Percentiles rank a stretch among this genome's conserved stretches.
phyloP scores from a whole-genome alignment of 2,888 invertebrate genomes.

The Amphipoea lucens region DNA sequence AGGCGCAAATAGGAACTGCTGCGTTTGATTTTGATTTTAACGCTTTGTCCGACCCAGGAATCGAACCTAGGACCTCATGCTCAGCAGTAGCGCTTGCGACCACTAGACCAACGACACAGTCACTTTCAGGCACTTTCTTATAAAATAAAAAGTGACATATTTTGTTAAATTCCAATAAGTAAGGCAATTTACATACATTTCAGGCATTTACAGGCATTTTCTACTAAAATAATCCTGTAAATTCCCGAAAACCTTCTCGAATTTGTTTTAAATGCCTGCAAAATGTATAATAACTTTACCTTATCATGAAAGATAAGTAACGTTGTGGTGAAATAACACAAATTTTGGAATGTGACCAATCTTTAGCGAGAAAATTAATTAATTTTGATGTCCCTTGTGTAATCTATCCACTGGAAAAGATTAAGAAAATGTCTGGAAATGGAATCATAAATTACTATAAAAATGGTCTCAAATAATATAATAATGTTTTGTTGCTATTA shows the following conservation, averaged over 20 bases:
- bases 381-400: conserved; percentile 18
- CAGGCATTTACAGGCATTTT: background rate
- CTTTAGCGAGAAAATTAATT: conserved; percentile 35
- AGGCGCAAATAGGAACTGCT: too few species aligned
- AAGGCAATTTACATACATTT: background rate
- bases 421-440: conserved; percentile 30
- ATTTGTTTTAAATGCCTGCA: conserved; percentile 4
- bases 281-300: conserved; percentile 34
- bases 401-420: conserved; percentile 20
- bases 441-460: background rate
- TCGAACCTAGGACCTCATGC: background rate
- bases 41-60: background rate
- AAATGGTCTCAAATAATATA: background rate
- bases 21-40: too few species aligned
- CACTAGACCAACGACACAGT: background rate
- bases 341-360: conserved; percentile 39
- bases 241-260: background rate
- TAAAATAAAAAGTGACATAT: background rate
- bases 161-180: background rate
- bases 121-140: background rate
- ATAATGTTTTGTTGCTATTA: background rate
- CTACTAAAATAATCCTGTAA: conserved; percentile 4
- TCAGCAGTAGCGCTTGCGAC: background rate
- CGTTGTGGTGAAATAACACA: conserved; percentile 27
- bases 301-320: conserved; percentile 47